Conservation (phyloP, 53 echinoderm and acorn worm genomes). For the Paelopatides confundens region DNA sequence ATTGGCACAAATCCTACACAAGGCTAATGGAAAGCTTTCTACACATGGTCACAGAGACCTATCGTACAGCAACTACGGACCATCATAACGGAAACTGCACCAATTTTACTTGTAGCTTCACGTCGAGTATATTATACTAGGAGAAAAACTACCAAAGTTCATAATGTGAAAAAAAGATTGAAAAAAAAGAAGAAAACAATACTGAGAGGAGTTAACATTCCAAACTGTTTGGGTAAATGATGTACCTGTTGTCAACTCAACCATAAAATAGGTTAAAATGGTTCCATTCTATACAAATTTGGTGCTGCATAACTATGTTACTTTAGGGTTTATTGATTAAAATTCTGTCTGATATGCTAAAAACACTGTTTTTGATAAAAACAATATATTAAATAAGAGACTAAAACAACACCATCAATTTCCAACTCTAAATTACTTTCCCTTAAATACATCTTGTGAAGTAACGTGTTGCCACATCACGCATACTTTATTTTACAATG, state of each 20-base stretch:
- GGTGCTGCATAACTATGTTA: not conserved
- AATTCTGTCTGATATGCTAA: not conserved
- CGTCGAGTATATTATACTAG: too few relatives aligned
- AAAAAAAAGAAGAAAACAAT: not conserved
- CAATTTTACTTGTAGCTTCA: not conserved
- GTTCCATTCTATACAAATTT: not conserved
- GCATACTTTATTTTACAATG: conserved; percentile 8
- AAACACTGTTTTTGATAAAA: not conserved
- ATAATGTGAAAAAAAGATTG: not conserved
- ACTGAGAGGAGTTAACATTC: not conserved
- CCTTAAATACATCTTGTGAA: not conserved
- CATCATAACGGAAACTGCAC: not conserved
- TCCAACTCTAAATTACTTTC: not conserved
- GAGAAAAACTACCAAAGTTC: too few relatives aligned
- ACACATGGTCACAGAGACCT: not conserved
- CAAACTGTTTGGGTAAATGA: not conserved
- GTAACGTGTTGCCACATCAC: not conserved
- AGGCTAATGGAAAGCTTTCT: conserved; percentile 38
- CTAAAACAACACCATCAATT: conserved; percentile 27
- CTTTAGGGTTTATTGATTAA: not conserved
- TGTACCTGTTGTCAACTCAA: not conserved
- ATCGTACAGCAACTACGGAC: not conserved
- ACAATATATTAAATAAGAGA: conserved; percentile 1
- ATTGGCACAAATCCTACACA: not conserved
- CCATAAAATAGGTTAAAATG: not conserved